phyloP scores from a whole-genome alignment of 2,888 invertebrate genomes.

The Patella pellucida region DNA sequence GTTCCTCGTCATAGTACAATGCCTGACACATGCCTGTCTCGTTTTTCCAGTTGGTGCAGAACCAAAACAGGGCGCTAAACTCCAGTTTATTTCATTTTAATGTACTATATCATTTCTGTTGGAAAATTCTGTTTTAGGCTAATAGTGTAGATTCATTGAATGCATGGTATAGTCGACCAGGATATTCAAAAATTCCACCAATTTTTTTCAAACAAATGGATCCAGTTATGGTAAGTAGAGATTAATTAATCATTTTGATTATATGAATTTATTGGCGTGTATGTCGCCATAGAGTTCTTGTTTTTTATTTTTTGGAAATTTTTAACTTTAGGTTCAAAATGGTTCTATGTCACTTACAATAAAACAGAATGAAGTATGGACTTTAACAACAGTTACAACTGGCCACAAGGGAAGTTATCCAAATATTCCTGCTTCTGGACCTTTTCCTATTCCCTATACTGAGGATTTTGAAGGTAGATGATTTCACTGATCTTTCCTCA shows the following conservation, averaged over 20 bases:
- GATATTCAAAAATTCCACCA: neutral
- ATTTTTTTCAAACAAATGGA: neutral
- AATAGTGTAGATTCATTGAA: neutral
- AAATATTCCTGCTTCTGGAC: slow-evolving; percentile 39
- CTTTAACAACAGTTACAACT: slow-evolving; percentile 58
- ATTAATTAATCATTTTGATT: too few species aligned
- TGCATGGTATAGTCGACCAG: neutral
- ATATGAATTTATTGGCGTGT: too few species aligned
- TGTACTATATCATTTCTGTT: too few species aligned
- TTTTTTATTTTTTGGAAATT: neutral
- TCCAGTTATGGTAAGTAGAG: too few species aligned
- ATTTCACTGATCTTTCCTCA: neutral
- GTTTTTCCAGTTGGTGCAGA: too few species aligned
- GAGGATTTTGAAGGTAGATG: slow-evolving; percentile 65
- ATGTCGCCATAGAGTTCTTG: too few species aligned
- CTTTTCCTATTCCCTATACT: slow-evolving; percentile 64
- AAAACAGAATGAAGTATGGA: slow-evolving; percentile 55
- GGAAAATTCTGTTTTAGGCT: too few species aligned
- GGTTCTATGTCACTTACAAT: neutral
- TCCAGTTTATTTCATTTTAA: too few species aligned
- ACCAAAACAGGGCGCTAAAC: too few species aligned
- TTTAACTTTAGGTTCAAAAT: neutral
- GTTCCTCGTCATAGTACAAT: too few species aligned
- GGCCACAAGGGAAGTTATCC: slow-evolving; percentile 52
- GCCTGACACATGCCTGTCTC: too few species aligned